A percentile compares a stretch with the other conserved stretches of the same genome.
Evolutionary conservation across 2,113 vertebrate species (phyloP).

Genomic region (Lepus timidus): DNA sequence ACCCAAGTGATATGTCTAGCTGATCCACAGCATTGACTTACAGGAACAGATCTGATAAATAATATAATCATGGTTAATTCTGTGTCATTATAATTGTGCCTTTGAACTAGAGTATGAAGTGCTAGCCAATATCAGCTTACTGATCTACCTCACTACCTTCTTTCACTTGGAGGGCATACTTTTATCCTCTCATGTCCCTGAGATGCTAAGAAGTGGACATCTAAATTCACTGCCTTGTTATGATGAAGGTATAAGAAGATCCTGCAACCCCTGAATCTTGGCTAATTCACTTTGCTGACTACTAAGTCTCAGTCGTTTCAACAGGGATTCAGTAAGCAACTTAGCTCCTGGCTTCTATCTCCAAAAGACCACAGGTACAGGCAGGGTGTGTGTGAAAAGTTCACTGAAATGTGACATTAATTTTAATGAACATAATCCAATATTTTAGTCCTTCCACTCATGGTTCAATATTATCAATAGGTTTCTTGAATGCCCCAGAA

Average conservation of each 20-base stretch:
- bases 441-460: neutral
- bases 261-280: slow-evolving; percentile 10
- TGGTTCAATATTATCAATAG: neutral
- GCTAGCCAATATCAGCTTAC: slow-evolving; percentile 13
- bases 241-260: slow-evolving; percentile 39
- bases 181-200: slow-evolving; percentile 46
- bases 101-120: slow-evolving; percentile 42
- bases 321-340: neutral
- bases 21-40: slow-evolving; percentile 42
- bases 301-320: slow-evolving; percentile 33
- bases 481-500: neutral
- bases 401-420: slow-evolving; percentile 14
- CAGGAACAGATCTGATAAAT: slow-evolving; percentile 1
- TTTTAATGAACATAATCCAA: neutral
- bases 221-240: slow-evolving; percentile 51
- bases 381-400: neutral
- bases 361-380: neutral
- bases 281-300: slow-evolving; percentile 41
- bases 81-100: slow-evolving; percentile 54
- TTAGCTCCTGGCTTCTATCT: slow-evolving; percentile 5
- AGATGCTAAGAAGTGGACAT: slow-evolving; percentile 37
- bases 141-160: slow-evolving; percentile 62
- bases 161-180: neutral
- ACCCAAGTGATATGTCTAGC: neutral
- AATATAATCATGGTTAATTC: slow-evolving; percentile 56